Evolutionary conservation across 2,797 vertebrate species (phyloP).

Genomic region (Crocidura indochinensis): DNA sequence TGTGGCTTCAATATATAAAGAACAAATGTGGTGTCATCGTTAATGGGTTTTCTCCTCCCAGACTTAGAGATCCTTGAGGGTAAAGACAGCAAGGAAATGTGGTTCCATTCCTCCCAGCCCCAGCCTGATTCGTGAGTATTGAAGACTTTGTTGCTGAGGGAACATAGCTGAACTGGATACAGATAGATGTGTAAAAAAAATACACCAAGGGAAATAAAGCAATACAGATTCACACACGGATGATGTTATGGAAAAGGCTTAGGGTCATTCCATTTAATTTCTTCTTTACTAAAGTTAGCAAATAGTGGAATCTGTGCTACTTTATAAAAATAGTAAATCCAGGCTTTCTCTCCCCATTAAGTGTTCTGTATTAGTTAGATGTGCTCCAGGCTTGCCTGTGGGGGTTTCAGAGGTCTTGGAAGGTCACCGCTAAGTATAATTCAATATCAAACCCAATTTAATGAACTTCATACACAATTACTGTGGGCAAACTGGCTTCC

Average conservation of each 20-base stretch:
- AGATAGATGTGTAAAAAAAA: rapidly evolving
- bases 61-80: not conserved
- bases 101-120: not conserved
- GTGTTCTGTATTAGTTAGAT: not conserved
- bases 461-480: not conserved
- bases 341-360: conserved; percentile 44
- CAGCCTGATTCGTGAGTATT: rapidly evolving
- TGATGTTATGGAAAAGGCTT: not conserved
- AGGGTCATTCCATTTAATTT: not conserved
- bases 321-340: conserved; percentile 34
- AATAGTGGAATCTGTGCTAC: not conserved
- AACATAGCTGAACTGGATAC: rapidly evolving
- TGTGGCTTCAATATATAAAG: rapidly evolving
- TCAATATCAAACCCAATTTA: conserved; percentile 66
- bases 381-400: conserved; percentile 19
- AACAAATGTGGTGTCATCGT: too few relatives aligned
- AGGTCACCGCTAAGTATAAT: conserved; percentile 39
- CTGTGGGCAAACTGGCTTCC: not conserved
- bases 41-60: not conserved
- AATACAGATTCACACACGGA: rapidly evolving
- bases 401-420: conserved; percentile 1
- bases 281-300: conserved; percentile 42
- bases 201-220: too few relatives aligned
- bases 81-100: not conserved
- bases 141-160: not conserved